Evolutionary conservation across 2,888 invertebrate genomes (phyloP).

Genomic region (Deroplatys truncata): DNA sequence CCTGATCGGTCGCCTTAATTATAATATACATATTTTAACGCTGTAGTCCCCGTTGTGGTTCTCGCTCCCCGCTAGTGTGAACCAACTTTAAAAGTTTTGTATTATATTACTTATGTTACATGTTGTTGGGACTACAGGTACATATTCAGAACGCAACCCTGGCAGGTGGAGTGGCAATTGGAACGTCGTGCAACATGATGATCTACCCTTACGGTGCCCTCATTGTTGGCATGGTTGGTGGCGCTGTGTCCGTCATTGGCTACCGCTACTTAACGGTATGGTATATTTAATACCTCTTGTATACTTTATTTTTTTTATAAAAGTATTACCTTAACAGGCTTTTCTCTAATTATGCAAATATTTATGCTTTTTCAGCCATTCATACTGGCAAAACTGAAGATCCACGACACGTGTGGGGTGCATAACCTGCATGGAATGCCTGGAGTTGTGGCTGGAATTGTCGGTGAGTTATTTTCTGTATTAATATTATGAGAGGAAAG

Average conservation of each 20-base stretch:
- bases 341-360: neutral
- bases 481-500: no score
- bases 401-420: slow-evolving; percentile 90
- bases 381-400: slow-evolving; percentile 52
- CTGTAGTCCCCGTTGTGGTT: no score
- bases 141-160: slow-evolving; percentile 92
- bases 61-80: no score
- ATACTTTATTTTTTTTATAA: neutral
- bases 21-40: no score
- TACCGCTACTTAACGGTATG: slow-evolving; percentile 61
- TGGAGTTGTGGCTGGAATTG: slow-evolving; percentile 77
- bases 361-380: slow-evolving; percentile 51
- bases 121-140: slow-evolving; percentile 44
- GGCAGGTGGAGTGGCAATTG: slow-evolving; percentile 90
- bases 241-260: slow-evolving; percentile 73
- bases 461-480: slow-evolving; percentile 41
- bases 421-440: slow-evolving; percentile 97
- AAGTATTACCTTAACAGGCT: neutral
- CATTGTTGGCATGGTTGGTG: slow-evolving; percentile 73
- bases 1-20: no score
- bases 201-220: slow-evolving; percentile 80
- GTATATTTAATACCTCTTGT: neutral
- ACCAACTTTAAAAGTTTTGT: no score
- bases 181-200: slow-evolving; percentile 75
- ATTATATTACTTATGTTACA: neutral